These are phyloP conservation scores for Crotophaga sulcirostris DNA, from an alignment of 2,113 vertebrate genomes.

Conservation along the genomic window DNA sequence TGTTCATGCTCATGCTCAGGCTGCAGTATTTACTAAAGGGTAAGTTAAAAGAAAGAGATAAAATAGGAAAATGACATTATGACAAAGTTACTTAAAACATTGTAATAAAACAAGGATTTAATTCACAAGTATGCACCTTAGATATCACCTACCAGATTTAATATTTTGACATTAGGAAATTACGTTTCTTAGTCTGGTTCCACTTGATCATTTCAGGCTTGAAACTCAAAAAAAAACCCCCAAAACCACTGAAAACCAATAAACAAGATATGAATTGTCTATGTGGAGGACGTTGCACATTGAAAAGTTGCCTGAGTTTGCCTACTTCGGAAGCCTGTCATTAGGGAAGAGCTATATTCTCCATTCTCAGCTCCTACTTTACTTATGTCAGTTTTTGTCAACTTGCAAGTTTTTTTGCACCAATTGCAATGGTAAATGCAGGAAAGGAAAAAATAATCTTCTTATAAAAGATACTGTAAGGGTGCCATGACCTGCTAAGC, in stretches of 20 bases:
- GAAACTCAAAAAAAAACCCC: neutral
- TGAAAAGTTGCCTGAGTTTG: neutral
- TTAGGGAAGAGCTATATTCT: neutral
- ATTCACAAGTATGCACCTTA: neutral
- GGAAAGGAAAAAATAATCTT: neutral
- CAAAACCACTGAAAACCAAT: no score
- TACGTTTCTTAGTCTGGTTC: neutral
- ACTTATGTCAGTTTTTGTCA: neutral
- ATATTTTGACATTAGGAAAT: neutral
- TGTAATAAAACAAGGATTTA: neutral
- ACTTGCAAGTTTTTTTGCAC: neutral
- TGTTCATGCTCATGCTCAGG: neutral
- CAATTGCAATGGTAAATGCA: neutral
- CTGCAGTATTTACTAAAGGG: neutral
- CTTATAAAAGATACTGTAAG: neutral
- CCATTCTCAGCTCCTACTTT: neutral
- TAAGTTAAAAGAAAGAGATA: neutral
- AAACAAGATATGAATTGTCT: neutral
- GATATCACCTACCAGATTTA: neutral
- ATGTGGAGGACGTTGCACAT: accelerated
- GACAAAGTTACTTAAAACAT: neutral
- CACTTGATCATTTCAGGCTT: neutral
- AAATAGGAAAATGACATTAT: neutral
- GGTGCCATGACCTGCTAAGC: neutral
- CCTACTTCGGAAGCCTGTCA: neutral